These are phyloP conservation scores for Tetraodon nigroviridis DNA, from an alignment of 2,113 vertebrate genomes.

Conservation along the genomic window DNA sequence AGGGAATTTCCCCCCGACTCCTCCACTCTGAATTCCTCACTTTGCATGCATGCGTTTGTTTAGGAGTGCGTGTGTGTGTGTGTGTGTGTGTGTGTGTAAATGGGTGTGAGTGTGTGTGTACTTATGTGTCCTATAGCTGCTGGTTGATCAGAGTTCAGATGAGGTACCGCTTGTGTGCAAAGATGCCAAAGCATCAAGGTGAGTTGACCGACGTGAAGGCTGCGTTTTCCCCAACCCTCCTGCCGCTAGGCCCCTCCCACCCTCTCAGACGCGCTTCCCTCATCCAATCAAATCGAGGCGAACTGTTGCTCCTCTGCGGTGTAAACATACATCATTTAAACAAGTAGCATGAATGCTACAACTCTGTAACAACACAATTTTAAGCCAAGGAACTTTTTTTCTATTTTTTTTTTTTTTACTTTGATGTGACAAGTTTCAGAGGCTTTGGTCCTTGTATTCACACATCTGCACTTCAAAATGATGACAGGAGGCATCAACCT, in stretches of 20 bases:
- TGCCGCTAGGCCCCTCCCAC: slow-evolving; percentile 5
- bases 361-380: too few species aligned
- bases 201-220: neutral
- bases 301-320: slow-evolving; percentile 31
- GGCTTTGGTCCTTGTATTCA: too few species aligned
- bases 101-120: slow-evolving; percentile 3
- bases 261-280: slow-evolving; percentile 8
- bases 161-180: slow-evolving; percentile 1
- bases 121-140: neutral
- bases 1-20: slow-evolving; percentile 65
- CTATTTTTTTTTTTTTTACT: too few species aligned
- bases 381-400: too few species aligned
- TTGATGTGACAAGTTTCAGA: too few species aligned
- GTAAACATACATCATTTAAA: slow-evolving; percentile 34
- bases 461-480: too few species aligned
- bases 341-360: too few species aligned
- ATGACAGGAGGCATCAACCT: too few species aligned
- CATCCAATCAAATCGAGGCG: slow-evolving; percentile 31
- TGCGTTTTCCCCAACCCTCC: slow-evolving; percentile 8
- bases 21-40: slow-evolving; percentile 34
- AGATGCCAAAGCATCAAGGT: neutral
- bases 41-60: slow-evolving; percentile 17
- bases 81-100: neutral
- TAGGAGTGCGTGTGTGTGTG: neutral
- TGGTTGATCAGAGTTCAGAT: neutral